Evolutionary conservation across 2,888 invertebrate genomes (phyloP).

Genomic region (Phoenoteleia sp.): DNA sequence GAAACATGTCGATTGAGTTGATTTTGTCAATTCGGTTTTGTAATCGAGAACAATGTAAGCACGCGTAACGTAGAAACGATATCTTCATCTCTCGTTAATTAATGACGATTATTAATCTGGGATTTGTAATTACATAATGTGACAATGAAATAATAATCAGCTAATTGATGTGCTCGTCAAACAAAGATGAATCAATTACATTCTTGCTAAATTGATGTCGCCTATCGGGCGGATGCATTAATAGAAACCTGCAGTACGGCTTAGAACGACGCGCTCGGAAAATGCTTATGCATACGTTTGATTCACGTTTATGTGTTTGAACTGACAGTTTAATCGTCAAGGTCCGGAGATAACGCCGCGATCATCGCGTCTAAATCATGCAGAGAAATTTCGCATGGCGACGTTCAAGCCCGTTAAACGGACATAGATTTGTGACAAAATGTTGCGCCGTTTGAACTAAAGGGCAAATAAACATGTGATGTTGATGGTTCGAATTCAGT

Average conservation of each 20-base stretch:
- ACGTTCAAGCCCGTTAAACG: conserved; percentile 7
- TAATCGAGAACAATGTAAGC: conserved; percentile 32
- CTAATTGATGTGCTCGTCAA: conserved; percentile 59
- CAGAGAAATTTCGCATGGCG: conserved; percentile 28
- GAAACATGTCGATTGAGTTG: too few relatives aligned
- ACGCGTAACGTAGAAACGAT: not conserved
- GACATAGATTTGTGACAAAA: conserved; percentile 32
- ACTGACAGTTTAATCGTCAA: conserved; percentile 69
- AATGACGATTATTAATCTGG: conserved; percentile 37
- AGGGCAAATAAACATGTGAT: conserved; percentile 26
- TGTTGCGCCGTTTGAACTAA: conserved; percentile 9
- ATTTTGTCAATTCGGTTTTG: too few relatives aligned
- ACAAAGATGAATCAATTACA: conserved; percentile 57
- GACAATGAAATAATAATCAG: conserved; percentile 62
- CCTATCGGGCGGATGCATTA: conserved; percentile 46
- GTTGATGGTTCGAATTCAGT: not conserved
- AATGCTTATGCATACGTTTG: conserved; percentile 66
- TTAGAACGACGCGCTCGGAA: conserved; percentile 39
- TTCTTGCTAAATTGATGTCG: conserved; percentile 60
- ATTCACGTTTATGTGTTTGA: conserved; percentile 67
- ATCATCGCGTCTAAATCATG: conserved; percentile 58
- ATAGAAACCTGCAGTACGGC: conserved; percentile 16
- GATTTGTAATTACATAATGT: conserved; percentile 48
- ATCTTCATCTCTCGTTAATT: conserved; percentile 41
- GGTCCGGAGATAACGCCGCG: conserved; percentile 56